These are phyloP conservation scores for Pteria penguin DNA, from an alignment of 2,888 invertebrate species.

Conservation along the genomic window DNA sequence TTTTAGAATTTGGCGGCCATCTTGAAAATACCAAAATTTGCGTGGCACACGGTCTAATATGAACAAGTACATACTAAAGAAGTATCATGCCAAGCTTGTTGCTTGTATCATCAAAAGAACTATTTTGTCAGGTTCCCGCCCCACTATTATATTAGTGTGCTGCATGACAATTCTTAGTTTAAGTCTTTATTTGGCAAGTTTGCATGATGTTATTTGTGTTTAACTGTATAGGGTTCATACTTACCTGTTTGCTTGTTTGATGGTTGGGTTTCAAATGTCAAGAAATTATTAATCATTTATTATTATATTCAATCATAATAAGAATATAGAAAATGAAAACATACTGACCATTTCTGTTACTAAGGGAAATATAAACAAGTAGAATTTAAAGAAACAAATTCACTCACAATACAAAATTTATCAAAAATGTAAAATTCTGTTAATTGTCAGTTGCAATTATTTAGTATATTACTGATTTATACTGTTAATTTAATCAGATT, in stretches of 20 bases:
- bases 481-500: too few relatives aligned
- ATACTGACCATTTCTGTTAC: background rate
- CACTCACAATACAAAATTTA: background rate
- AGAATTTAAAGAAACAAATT: slow-evolving; percentile 1
- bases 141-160: background rate
- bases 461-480: too few relatives aligned
- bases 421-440: background rate
- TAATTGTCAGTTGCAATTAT: background rate
- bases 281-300: too few relatives aligned
- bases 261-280: background rate
- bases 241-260: background rate
- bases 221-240: background rate
- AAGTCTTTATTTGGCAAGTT: background rate
- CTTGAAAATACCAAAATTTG: too few relatives aligned
- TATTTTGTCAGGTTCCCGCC: too few relatives aligned
- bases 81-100: too few relatives aligned
- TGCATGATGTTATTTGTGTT: background rate
- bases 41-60: too few relatives aligned
- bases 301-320: background rate
- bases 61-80: too few relatives aligned
- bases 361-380: background rate
- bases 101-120: too few relatives aligned
- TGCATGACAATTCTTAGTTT: background rate
- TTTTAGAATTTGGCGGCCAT: too few relatives aligned
- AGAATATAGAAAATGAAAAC: background rate